Evolutionary conservation across 1,140 invertebrate genomes (phyloP).

Genomic region (Drosophila repleta): DNA sequence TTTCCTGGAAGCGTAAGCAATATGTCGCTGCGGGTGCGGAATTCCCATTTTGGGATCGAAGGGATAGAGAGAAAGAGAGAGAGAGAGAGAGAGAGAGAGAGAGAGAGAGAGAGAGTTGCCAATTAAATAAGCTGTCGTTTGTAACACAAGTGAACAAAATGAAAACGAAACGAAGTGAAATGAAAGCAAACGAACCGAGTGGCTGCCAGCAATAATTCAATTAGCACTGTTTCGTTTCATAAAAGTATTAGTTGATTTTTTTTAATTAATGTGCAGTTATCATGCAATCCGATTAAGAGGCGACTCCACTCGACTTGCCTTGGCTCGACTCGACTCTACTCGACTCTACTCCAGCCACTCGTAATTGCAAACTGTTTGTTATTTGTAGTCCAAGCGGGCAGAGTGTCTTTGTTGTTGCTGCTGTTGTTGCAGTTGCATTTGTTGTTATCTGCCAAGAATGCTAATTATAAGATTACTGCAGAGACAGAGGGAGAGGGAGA

Average conservation of each 20-base stretch:
- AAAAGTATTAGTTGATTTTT: slow-evolving; percentile 77
- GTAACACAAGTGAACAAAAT: slow-evolving; percentile 21
- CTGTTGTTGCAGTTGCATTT: slow-evolving; percentile 54
- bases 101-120: slow-evolving; percentile 20
- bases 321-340: slow-evolving; percentile 5
- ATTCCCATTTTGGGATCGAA: slow-evolving; percentile 24
- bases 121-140: slow-evolving; percentile 65
- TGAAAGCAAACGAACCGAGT: slow-evolving; percentile 59
- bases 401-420: slow-evolving; percentile 39
- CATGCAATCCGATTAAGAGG: slow-evolving; percentile 78
- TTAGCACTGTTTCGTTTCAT: slow-evolving; percentile 81
- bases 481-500: slow-evolving; percentile 52
- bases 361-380: slow-evolving; percentile 80
- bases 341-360: background rate
- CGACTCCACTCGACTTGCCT: slow-evolving; percentile 29
- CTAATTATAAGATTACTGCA: slow-evolving; percentile 79
- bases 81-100: background rate
- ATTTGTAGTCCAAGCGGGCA: slow-evolving; percentile 71
- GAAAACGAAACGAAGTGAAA: slow-evolving; percentile 10
- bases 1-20: slow-evolving; percentile 77
- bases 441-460: slow-evolving; percentile 80
- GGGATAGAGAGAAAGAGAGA: background rate
- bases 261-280: slow-evolving; percentile 82
- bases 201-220: slow-evolving; percentile 75
- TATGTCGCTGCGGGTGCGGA: slow-evolving; percentile 53